phyloP scores from a whole-genome alignment of 2,797 vertebrate genomes.

The Silurus aristotelis region DNA sequence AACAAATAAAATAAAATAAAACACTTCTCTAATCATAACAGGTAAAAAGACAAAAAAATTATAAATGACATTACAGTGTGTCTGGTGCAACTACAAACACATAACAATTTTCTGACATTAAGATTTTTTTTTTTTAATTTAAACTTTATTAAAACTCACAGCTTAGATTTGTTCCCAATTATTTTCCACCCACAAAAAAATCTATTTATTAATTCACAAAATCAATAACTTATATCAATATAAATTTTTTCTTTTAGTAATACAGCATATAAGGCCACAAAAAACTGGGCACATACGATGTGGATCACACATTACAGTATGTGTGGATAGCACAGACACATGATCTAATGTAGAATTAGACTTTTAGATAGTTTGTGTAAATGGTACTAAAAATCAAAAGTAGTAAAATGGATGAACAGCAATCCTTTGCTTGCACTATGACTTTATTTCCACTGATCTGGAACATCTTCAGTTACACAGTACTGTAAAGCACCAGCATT shows the following conservation, averaged over 20 bases:
- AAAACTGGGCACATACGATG: slow-evolving; percentile 64
- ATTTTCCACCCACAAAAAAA: slow-evolving; percentile 23
- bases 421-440: slow-evolving; percentile 15
- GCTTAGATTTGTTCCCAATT: slow-evolving; percentile 29
- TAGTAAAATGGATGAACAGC: slow-evolving; percentile 8
- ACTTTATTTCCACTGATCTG: slow-evolving; percentile 17
- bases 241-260: slow-evolving; percentile 45
- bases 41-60: slow-evolving; percentile 22
- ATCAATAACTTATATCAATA: slow-evolving; percentile 50
- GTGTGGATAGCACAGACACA: slow-evolving; percentile 61
- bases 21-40: slow-evolving; percentile 28
- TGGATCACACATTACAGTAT: slow-evolving; percentile 48
- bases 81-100: slow-evolving; percentile 29
- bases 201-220: slow-evolving; percentile 39
- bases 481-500: slow-evolving; percentile 19
- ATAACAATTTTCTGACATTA: slow-evolving; percentile 35
- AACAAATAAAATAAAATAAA: slow-evolving; percentile 37
- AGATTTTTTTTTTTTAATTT: slow-evolving; percentile 27
- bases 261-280: slow-evolving; percentile 72
- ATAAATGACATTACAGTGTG: slow-evolving; percentile 34
- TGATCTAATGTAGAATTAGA: slow-evolving; percentile 37
- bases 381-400: slow-evolving; percentile 24
- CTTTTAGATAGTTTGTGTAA: slow-evolving; percentile 46
- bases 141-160: slow-evolving; percentile 42
- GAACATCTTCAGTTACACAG: slow-evolving; percentile 11